Conservation (phyloP, 2,888 invertebrate species). For the Mechanitis messenoides region DNA sequence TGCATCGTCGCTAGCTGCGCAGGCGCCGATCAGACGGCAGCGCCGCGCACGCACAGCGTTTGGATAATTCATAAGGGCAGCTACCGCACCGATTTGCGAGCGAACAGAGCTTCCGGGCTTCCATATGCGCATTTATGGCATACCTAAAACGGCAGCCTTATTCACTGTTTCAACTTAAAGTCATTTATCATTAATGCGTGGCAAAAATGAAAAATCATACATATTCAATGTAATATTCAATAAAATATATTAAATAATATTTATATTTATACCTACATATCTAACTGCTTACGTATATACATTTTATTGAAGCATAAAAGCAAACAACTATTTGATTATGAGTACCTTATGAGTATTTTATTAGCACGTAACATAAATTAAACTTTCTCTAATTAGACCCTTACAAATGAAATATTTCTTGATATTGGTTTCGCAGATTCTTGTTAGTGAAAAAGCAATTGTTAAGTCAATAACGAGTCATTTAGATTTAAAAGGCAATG, state of each 20-base stretch:
- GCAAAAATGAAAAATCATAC: conserved; percentile 23
- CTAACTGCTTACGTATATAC: conserved; percentile 26
- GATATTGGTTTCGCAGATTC: no score
- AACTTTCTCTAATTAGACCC: no score
- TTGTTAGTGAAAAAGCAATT: no score
- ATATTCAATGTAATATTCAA: conserved; percentile 9
- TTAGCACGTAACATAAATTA: no score
- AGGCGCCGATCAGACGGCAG: conserved; percentile 54
- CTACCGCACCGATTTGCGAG: conserved; percentile 38
- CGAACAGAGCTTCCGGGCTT: conserved; percentile 50
- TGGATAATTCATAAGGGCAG: conserved; percentile 70
- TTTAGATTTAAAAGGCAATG: no score
- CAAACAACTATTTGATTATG: not conserved
- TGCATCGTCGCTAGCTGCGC: conserved; percentile 37
- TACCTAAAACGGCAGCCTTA: conserved; percentile 49
- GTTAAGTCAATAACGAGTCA: no score
- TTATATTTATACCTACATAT: conserved; percentile 1
- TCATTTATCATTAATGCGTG: conserved; percentile 25
- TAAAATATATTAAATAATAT: conserved; percentile 1
- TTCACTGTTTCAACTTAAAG: conserved; percentile 26
- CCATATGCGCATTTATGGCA: conserved; percentile 41
- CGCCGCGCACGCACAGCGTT: conserved; percentile 41
- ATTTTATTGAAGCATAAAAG: not conserved
- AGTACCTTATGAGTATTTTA: not conserved
- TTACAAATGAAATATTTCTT: no score